Percentiles rank a stretch among this genome's conserved stretches.
Conservation (phyloP, 2,797 vertebrate species). For the Pseudopleuronectes americanus region DNA sequence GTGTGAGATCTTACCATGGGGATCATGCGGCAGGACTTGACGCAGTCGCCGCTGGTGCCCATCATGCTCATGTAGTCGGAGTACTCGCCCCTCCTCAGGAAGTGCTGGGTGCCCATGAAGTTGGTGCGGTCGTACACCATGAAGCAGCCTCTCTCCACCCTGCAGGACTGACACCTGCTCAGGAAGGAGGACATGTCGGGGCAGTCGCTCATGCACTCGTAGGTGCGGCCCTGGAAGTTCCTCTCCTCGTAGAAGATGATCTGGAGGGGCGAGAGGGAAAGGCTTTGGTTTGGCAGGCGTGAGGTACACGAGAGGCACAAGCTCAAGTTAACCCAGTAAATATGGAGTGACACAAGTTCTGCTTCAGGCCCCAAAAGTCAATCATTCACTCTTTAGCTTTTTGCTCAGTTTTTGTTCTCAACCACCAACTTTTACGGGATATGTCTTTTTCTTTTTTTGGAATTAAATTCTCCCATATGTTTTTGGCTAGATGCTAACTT, state of each 20-base stretch:
- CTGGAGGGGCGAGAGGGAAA: conserved; percentile 39
- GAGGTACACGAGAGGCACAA: no score
- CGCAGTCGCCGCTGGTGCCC: conserved; percentile 72
- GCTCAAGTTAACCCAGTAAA: no score
- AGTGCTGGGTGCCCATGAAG: conserved; percentile 81
- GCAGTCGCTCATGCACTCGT: conserved; percentile 81
- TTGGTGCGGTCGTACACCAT: conserved; percentile 79
- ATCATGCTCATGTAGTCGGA: conserved; percentile 78
- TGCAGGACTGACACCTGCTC: conserved; percentile 81
- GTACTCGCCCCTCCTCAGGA: conserved; percentile 80
- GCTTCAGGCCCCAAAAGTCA: no score
- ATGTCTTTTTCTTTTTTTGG: background rate
- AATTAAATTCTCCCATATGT: background rate
- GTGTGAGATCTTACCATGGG: conserved; percentile 65
- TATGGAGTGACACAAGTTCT: no score
- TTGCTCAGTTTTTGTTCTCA: no score
- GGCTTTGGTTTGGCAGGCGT: no score
- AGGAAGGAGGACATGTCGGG: conserved; percentile 80
- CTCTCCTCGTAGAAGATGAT: conserved; percentile 82
- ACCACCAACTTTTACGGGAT: no score
- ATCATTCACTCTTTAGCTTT: no score
- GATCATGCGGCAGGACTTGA: conserved; percentile 79
- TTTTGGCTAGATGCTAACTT: background rate
- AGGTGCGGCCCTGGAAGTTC: conserved; percentile 83
- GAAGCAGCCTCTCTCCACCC: conserved; percentile 79